Conservation (phyloP, 1,140 invertebrate species). For the Holcopasites calliopsidis region DNA sequence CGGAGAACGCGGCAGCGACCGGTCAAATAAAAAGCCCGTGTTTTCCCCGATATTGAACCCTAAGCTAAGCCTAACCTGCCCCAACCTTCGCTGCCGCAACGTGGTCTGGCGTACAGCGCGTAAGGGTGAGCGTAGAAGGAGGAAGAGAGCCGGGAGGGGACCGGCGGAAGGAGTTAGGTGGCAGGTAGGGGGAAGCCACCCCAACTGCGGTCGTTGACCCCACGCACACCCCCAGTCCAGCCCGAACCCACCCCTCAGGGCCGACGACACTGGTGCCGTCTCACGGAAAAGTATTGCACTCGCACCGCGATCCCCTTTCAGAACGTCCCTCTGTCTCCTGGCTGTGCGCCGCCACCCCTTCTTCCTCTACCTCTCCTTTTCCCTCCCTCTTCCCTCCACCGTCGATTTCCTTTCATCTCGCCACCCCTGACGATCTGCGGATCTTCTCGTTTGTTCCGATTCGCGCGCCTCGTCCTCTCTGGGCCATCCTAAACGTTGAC, state of each 20-base stretch:
- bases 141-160: neutral
- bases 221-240: slow-evolving; percentile 74
- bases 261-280: slow-evolving; percentile 77
- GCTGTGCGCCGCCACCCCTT: slow-evolving; percentile 38
- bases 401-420: neutral
- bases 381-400: neutral
- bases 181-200: slow-evolving; percentile 67
- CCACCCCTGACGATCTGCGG: neutral
- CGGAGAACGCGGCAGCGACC: slow-evolving; percentile 60
- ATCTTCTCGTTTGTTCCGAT: neutral
- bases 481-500: neutral
- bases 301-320: slow-evolving; percentile 64
- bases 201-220: slow-evolving; percentile 75
- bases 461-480: neutral
- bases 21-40: slow-evolving; percentile 75
- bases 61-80: slow-evolving; percentile 77
- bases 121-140: slow-evolving; percentile 48
- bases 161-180: slow-evolving; percentile 25
- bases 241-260: slow-evolving; percentile 74
- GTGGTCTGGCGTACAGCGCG: slow-evolving; percentile 63
- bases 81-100: slow-evolving; percentile 69
- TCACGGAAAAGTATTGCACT: slow-evolving; percentile 77
- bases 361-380: slow-evolving; percentile 15
- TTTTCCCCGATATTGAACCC: slow-evolving; percentile 78
- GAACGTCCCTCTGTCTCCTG: slow-evolving; percentile 49